These are phyloP conservation scores for Alosa sapidissima DNA, from an alignment of 2,797 vertebrate genomes.

Conservation along the genomic window DNA sequence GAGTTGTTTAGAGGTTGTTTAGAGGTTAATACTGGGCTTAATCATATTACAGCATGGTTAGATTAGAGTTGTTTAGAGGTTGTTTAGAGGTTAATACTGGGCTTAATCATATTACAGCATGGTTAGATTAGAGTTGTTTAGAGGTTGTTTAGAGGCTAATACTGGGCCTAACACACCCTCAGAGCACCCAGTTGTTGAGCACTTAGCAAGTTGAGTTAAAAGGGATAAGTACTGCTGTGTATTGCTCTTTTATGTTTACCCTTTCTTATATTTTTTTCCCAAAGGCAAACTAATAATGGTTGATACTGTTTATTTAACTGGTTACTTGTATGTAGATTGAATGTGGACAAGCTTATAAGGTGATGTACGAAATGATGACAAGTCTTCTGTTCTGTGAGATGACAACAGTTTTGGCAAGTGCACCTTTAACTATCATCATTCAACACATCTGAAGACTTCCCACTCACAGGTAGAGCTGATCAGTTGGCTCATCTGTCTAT, in stretches of 20 bases:
- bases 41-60: too few relatives aligned
- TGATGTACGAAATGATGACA: background rate
- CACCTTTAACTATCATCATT: background rate
- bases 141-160: too few relatives aligned
- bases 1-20: too few relatives aligned
- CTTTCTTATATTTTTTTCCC: background rate
- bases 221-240: background rate
- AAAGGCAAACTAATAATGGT: background rate
- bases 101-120: background rate
- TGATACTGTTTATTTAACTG: background rate
- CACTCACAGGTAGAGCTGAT: background rate
- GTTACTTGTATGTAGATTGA: background rate
- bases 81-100: too few relatives aligned
- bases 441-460: background rate
- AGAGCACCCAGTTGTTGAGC: background rate
- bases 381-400: background rate
- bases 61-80: too few relatives aligned
- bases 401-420: background rate
- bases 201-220: background rate
- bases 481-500: background rate
- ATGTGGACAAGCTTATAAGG: background rate
- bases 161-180: background rate
- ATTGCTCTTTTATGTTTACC: background rate
- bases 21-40: background rate
- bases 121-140: too few relatives aligned